phyloP scores from a whole-genome alignment of 2,797 vertebrate species.

The Megaceryle alcyon region DNA sequence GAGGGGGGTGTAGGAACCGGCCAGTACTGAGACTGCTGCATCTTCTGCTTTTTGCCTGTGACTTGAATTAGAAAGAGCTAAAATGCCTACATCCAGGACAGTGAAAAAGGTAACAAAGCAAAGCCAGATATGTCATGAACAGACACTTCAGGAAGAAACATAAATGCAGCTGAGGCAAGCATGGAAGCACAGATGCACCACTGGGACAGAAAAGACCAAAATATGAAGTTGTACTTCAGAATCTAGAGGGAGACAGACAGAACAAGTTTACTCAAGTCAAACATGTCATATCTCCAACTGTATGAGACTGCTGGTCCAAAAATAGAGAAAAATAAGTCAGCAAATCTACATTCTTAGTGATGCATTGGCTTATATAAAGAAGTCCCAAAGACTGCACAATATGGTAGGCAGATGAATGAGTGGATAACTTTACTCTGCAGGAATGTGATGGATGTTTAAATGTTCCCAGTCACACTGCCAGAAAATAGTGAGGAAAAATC shows the following conservation, averaged over 20 bases:
- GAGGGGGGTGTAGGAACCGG: conserved; percentile 29
- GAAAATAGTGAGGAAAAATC: background rate
- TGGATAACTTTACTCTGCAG: background rate
- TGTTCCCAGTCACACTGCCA: background rate
- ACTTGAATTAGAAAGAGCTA: conserved; percentile 64
- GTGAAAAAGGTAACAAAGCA: conserved; percentile 66
- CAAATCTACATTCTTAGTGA: background rate
- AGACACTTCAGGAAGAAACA: conserved; percentile 64
- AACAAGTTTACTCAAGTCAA: background rate
- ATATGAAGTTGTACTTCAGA: conserved; percentile 46
- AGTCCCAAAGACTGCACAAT: background rate
- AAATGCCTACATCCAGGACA: conserved; percentile 60
- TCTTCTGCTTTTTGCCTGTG: conserved; percentile 6
- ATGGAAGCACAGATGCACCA: conserved; percentile 47
- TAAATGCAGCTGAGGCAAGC: conserved; percentile 57
- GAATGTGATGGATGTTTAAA: background rate
- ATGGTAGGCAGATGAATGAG: background rate
- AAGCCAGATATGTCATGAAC: conserved; percentile 67
- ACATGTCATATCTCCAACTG: background rate
- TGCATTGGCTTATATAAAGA: background rate
- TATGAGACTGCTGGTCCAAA: background rate
- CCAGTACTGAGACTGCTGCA: background rate
- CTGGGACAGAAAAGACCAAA: conserved; percentile 51
- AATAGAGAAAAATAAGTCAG: background rate
- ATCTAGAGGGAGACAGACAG: conserved; percentile 47